These are phyloP conservation scores for Amphiprion clarkii DNA, from an alignment of 2,797 vertebrate species.

Conservation along the genomic window DNA sequence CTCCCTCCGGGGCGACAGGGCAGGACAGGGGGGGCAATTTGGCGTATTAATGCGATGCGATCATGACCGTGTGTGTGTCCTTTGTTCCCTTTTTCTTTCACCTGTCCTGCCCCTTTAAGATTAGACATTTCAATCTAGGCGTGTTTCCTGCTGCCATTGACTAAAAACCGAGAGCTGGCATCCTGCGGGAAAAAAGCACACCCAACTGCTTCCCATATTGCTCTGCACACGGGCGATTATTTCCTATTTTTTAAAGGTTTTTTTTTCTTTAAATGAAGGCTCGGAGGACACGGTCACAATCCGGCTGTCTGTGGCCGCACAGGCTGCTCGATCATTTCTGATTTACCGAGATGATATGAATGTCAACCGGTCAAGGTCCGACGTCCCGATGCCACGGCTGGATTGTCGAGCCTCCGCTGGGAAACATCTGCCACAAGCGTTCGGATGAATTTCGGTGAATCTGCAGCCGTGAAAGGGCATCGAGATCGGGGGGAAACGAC, in stretches of 20 bases:
- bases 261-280: not conserved
- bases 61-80: constrained; percentile 42
- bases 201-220: constrained; percentile 31
- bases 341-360: constrained; percentile 78
- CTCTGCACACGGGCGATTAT: constrained; percentile 6
- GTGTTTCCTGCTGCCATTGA: constrained; percentile 89
- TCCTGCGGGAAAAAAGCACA: constrained; percentile 72
- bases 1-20: constrained; percentile 6
- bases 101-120: constrained; percentile 87
- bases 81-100: constrained; percentile 78
- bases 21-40: not conserved
- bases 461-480: constrained; percentile 4
- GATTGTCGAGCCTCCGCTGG: constrained; percentile 45
- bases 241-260: constrained; percentile 2
- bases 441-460: constrained; percentile 55
- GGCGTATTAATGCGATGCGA: constrained; percentile 29
- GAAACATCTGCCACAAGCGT: constrained; percentile 64
- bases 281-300: not conserved
- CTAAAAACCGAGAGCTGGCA: constrained; percentile 70
- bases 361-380: constrained; percentile 84
- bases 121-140: constrained; percentile 85
- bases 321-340: constrained; percentile 30
- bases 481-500: constrained; percentile 52
- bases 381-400: constrained; percentile 54
- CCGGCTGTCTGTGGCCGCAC: not conserved